These are phyloP conservation scores for Chorisops tibialis DNA, from an alignment of 2,888 invertebrate species.

Conservation along the genomic window DNA sequence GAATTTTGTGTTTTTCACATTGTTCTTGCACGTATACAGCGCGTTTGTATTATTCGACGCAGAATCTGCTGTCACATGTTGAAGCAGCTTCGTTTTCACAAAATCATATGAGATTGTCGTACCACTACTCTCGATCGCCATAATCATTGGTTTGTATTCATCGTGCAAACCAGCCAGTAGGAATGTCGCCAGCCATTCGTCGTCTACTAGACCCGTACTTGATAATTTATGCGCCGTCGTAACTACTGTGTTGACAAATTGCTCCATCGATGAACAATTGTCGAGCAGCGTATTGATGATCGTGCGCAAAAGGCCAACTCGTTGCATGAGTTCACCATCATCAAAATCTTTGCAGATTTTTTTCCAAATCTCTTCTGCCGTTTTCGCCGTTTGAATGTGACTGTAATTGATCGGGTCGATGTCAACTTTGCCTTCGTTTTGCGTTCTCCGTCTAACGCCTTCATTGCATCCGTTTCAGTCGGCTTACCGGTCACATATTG, in stretches of 20 bases:
- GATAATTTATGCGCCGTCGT: conserved; percentile 11
- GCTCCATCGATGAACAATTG: neutral
- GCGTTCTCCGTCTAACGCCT: too few relatives aligned
- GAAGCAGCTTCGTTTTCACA: conserved; percentile 20
- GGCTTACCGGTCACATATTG: conserved; percentile 12
- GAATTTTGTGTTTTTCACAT: conserved; percentile 9
- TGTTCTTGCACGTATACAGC: conserved; percentile 9
- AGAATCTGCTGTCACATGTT: conserved; percentile 16
- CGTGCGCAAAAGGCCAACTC: neutral
- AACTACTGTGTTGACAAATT: neutral
- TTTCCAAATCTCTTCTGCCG: conserved; percentile 13
- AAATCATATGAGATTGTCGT: conserved; percentile 6
- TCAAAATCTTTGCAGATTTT: conserved; percentile 1
- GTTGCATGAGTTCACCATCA: neutral
- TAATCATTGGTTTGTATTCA: conserved; percentile 9
- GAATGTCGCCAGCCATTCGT: conserved; percentile 12
- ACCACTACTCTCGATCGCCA: conserved; percentile 24
- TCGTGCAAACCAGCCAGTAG: conserved; percentile 17
- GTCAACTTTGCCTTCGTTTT: neutral
- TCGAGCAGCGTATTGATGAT: conserved; percentile 1
- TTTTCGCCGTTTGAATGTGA: conserved; percentile 14
- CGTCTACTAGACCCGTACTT: neutral
- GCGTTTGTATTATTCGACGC: conserved; percentile 12
- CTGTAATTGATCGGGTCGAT: conserved; percentile 1
- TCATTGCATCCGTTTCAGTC: neutral